Conservation (phyloP, 2,888 invertebrate genomes). For the Achlya flavicornis region DNA sequence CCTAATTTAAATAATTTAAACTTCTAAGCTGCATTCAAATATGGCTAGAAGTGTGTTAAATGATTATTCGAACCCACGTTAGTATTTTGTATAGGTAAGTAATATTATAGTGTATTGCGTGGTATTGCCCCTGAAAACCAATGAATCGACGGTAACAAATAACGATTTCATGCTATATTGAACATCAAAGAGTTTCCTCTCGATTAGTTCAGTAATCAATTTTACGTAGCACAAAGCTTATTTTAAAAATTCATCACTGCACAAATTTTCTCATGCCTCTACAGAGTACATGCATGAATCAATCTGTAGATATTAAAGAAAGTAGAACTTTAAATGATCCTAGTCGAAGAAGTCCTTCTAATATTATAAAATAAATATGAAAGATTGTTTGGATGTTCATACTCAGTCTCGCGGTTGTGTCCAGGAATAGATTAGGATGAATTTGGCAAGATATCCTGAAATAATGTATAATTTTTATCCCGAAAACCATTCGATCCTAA, state of each 20-base stretch:
- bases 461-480: no score
- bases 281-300: not conserved
- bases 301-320: not conserved
- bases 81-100: not conserved
- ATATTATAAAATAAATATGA: no score
- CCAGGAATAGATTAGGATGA: no score
- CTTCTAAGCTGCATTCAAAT: not conserved
- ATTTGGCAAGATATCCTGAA: no score
- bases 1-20: no score
- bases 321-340: no score
- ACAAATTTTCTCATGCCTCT: conserved; percentile 19
- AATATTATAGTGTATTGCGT: conserved; percentile 15
- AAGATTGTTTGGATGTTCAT: no score
- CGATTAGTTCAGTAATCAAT: conserved; percentile 59
- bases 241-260: conserved; percentile 25
- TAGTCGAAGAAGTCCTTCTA: no score
- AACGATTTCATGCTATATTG: conserved; percentile 59
- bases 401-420: no score
- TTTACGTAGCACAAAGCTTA: conserved; percentile 39
- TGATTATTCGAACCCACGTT: not conserved
- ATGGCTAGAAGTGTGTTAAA: not conserved
- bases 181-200: conserved; percentile 72
- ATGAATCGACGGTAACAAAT: conserved; percentile 44
- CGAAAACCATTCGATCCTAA: no score
- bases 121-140: conserved; percentile 64